Base-by-base conservation (phyloP, 2,797 vertebrate genomes). In the Paratrypauchen microcephalus region DNA sequence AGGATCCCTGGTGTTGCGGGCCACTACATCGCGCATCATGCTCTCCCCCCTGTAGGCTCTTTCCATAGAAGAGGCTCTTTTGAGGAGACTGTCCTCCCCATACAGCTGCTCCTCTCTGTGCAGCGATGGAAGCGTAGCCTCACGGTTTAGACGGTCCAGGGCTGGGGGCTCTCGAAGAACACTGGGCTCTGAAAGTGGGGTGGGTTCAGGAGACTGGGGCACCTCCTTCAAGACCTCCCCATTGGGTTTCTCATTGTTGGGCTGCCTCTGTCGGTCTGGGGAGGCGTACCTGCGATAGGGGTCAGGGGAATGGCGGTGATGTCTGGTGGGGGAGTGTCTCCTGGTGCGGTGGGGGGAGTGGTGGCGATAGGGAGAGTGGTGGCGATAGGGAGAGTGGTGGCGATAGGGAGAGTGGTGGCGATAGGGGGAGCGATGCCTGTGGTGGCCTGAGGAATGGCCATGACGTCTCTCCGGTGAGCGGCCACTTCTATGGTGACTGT, bases 391-490 rank as follows among this genome's bases (percentile, higher is more conserved):
- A 0, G 95, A 94, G 7, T 8, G 32, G 32, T 36, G 32, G 61
- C 94, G 94, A 45, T 93, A 82, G 1, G 95, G 92, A 0, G 95
- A 95, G 61, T 94, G 91, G 54, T 80, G 72, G 5, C 56, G 56
- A 26, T 89, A 18, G 0, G 83, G 94, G 0, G 94, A 93, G 23
- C 82, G 87, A 54, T 84, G 87, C 62, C 84, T 89, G 61, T 92
- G 93, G 13, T 91, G 88, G 54, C 41, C 41, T 45, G 93, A 89
- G 61, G 83, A 87, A 5, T 78, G 83, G 1, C 91, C 91, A 1
- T 82, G 88, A 18, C 79, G 90, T 85, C 90, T 92, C 68, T 95
- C 93, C 0, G 95, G 95, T 32, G 96, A 97, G 65, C 91, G 87
- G 16, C 95, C 95, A 23, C 89, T 79, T 30, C 75, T 71, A 5